phyloP scores from a whole-genome alignment of 2,888 invertebrate species.

The Drosophila imparisetae region DNA sequence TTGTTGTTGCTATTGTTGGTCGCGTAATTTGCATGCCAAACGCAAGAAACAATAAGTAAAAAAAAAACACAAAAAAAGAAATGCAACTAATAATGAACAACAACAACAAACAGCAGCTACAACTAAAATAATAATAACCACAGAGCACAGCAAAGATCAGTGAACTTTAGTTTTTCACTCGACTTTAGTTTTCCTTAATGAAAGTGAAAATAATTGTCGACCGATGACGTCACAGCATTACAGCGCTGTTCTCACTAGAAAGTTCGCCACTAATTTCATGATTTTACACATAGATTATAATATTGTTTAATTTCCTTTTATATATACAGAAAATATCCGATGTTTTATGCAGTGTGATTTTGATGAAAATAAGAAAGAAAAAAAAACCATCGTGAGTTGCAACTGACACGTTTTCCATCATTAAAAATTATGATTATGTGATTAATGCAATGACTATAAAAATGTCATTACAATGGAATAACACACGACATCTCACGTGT shows the following conservation, averaged over 20 bases:
- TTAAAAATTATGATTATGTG: constrained; percentile 70
- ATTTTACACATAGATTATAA: constrained; percentile 19
- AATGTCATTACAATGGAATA: constrained; percentile 59
- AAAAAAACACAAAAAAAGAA: constrained; percentile 50
- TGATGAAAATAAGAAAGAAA: constrained; percentile 5
- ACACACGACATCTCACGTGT: constrained; percentile 51
- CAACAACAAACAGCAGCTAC: constrained; percentile 20
- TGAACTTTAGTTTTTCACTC: constrained; percentile 58
- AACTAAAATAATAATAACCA: constrained; percentile 32
- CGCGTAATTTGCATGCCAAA: constrained; percentile 74
- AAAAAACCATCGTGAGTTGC: constrained; percentile 37
- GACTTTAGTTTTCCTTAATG: constrained; percentile 36
- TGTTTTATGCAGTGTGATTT: constrained; percentile 38
- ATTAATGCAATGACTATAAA: constrained; percentile 63
- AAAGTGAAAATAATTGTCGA: constrained; percentile 63
- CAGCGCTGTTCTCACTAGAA: constrained; percentile 35
- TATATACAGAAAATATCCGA: constrained; percentile 1
- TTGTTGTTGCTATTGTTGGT: constrained; percentile 24
- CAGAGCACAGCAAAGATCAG: constrained; percentile 54
- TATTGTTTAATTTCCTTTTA: background rate
- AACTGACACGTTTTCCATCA: constrained; percentile 72
- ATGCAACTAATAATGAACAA: constrained; percentile 66
- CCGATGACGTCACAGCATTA: constrained; percentile 40
- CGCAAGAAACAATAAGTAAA: constrained; percentile 63
- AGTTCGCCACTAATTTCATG: constrained; percentile 4